A percentile compares a stretch with the other conserved stretches of the same genome.
Conservation (phyloP, 2,888 invertebrate species). For the Gastracanthus pulcherrimus region DNA sequence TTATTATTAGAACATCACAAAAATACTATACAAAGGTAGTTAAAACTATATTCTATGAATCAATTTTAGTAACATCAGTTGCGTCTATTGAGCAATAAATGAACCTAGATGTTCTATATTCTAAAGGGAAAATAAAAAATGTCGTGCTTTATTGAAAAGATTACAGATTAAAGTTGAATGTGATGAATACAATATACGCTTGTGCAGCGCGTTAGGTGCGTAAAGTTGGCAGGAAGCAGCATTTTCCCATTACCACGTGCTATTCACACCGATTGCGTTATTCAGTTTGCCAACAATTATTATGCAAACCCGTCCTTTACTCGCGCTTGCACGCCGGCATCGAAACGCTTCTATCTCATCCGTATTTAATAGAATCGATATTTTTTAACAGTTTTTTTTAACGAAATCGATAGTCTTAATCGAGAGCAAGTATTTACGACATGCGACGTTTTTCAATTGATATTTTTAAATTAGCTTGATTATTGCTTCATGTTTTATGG, state of each 20-base stretch:
- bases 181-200: neutral
- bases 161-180: neutral
- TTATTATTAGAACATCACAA: no score
- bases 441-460: neutral
- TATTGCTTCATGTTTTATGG: neutral
- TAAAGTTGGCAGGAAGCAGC: slow-evolving; percentile 41
- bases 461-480: neutral
- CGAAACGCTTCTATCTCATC: neutral
- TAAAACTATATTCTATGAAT: neutral
- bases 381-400: neutral
- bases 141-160: neutral
- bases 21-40: no score
- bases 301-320: slow-evolving; percentile 44
- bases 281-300: slow-evolving; percentile 59
- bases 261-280: slow-evolving; percentile 57
- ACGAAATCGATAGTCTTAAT: neutral
- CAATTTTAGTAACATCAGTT: neutral
- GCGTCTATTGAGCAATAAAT: neutral
- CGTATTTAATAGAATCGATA: neutral
- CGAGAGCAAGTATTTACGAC: neutral
- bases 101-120: neutral
- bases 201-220: neutral
- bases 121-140: neutral
- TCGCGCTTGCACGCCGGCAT: neutral
- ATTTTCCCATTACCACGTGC: slow-evolving; percentile 41